A percentile compares a stretch with the other conserved stretches of the same genome.
Conservation (phyloP, 2,797 vertebrate genomes). For the Rhodeus uyekii region DNA sequence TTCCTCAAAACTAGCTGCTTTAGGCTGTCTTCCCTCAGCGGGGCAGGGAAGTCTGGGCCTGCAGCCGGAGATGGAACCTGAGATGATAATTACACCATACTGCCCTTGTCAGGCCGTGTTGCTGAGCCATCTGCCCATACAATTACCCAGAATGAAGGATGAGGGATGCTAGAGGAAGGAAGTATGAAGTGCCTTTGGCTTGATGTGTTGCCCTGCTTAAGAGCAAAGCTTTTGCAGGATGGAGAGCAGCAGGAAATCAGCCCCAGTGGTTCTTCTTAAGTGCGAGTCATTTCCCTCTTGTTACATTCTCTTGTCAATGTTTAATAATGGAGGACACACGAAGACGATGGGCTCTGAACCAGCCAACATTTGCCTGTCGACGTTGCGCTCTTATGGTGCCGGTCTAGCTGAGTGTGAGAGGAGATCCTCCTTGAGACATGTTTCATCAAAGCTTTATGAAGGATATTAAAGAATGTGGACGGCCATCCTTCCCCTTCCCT, state of each 20-base stretch:
- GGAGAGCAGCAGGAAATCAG: constrained; percentile 29
- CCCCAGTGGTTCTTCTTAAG: constrained; percentile 34
- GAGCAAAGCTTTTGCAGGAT: constrained; percentile 12
- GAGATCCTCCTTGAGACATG: background rate
- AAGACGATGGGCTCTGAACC: background rate
- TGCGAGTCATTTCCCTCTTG: constrained; percentile 39
- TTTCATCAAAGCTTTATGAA: constrained; percentile 32
- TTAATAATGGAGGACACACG: constrained; percentile 44
- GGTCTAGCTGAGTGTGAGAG: background rate
- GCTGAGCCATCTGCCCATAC: constrained; percentile 23
- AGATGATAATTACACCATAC: constrained; percentile 33
- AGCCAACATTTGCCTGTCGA: background rate
- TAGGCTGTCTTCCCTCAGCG: background rate
- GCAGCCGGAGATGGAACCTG: constrained; percentile 20
- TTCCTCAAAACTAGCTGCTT: background rate
- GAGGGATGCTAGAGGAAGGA: constrained; percentile 24
- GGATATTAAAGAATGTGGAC: background rate
- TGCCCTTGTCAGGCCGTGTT: background rate
- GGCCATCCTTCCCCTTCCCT: background rate
- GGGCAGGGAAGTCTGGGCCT: constrained; percentile 10
- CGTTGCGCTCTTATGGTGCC: background rate
- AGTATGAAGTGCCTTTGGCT: background rate
- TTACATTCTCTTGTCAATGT: constrained; percentile 38
- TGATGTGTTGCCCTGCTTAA: background rate
- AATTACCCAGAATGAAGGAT: constrained; percentile 26